Base-by-base conservation (phyloP, 2,797 vertebrate species). In the Cossypha polioptera region DNA sequence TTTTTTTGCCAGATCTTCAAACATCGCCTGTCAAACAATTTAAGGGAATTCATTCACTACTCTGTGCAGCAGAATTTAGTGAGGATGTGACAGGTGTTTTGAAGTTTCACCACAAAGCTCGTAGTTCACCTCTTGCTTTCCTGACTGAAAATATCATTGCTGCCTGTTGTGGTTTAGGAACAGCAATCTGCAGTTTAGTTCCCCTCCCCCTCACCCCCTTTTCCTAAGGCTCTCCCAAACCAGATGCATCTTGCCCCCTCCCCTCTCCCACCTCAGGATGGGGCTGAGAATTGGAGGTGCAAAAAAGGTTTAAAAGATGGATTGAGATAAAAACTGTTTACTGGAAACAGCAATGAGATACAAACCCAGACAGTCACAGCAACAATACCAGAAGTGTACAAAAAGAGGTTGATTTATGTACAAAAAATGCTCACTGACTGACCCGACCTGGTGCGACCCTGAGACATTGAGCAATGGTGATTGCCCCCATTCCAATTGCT, bases 21-120 rank as follows among this genome's bases (percentile, higher is more conserved):
- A 72, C 28, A 63, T 59, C 6, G 16, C 48, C 63, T 85, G 51
- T 87, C 74, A 93, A 76, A 90, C 83, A 85, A 91, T 88, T 76
- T 82, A 74, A 61, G 59, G 57, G 72, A 67, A 73, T 79, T 82
- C 21, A 11, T 87, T 87, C 59, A 76, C 31, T 91, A 38, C 67
- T 89, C 43, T 0, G 0, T 55, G 74, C 0, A 0, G 71, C 71
- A 76, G 81, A 89, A 87, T 91, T 91, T 78, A 87, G 1, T 45
- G 71, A 86, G 77, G 59, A 66, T 91, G 43, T 87, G 92, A 87
- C 77, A 71, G 63, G 21, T 66, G 42, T 85, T 94, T 76, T 76
- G 78, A 95, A 82, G 86, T 59, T 73, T 77, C 31, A 53, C 36
- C 29, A n/a, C 78, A 89, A 76, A 87, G 26, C 62, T 94, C 0